Conservation (phyloP, 2,113 vertebrate genomes). For the Phylloscopus trochiloides region DNA sequence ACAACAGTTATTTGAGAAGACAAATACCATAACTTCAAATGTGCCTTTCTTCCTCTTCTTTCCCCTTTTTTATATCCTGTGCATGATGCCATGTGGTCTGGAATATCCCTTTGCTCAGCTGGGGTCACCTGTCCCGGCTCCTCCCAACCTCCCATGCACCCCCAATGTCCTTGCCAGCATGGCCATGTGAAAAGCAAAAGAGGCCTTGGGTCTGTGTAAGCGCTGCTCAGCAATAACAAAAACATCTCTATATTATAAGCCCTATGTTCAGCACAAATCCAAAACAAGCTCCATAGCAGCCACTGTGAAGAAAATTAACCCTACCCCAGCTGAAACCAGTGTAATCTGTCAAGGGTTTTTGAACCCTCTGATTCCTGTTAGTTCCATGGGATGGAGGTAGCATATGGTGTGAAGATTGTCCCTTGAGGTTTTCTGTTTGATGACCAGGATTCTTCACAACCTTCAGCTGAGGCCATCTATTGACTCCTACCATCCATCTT, state of each 20-base stretch:
- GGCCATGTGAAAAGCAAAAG: neutral
- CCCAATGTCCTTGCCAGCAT: accelerated
- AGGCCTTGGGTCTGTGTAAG: neutral
- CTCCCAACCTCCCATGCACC: neutral
- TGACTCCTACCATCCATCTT: neutral
- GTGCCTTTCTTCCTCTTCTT: neutral
- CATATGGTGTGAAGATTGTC: neutral
- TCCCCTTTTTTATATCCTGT: neutral
- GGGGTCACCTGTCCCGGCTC: neutral
- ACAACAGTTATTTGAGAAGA: neutral
- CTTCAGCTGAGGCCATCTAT: neutral
- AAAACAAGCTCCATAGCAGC: neutral
- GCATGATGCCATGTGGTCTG: neutral
- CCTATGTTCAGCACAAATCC: neutral
- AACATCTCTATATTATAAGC: neutral
- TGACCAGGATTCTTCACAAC: neutral
- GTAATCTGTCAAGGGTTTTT: neutral
- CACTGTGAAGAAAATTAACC: neutral
- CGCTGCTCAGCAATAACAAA: neutral
- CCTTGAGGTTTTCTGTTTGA: neutral
- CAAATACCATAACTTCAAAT: neutral
- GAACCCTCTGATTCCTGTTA: neutral
- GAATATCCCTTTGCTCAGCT: neutral
- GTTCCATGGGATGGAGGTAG: neutral
- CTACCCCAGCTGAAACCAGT: neutral